These are phyloP conservation scores for Odontamblyopus lacepedii DNA, from an alignment of 2,797 vertebrate species.

Conservation along the genomic window DNA sequence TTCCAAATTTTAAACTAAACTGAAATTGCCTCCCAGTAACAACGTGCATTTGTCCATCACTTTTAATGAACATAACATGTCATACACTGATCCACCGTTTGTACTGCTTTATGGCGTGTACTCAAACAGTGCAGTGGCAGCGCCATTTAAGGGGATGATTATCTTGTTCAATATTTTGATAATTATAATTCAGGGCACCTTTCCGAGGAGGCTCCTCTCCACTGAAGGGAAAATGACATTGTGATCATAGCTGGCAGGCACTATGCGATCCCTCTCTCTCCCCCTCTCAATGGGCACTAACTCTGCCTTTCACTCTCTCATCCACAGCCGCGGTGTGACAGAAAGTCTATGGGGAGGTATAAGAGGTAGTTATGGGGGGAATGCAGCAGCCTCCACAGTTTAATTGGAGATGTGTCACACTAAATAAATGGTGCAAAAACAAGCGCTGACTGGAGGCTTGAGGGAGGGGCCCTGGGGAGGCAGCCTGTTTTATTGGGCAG, in stretches of 20 bases:
- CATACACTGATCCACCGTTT: constrained; percentile 25
- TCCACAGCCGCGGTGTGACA: constrained; percentile 78
- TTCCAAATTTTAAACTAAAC: neutral
- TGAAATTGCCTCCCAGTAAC: neutral
- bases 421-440: constrained; percentile 87
- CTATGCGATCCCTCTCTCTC: constrained; percentile 46
- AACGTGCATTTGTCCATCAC: neutral
- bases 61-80: neutral
- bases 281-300: constrained; percentile 35
- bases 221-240: constrained; percentile 79
- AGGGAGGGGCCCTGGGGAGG: constrained; percentile 79
- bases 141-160: constrained; percentile 72
- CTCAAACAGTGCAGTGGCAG: constrained; percentile 56
- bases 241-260: constrained; percentile 82
- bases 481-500: constrained; percentile 81
- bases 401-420: constrained; percentile 88
- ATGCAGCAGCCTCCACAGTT: constrained; percentile 84
- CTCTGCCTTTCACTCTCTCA: constrained; percentile 70
- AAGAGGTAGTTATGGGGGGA: constrained; percentile 84
- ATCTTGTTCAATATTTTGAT: constrained; percentile 81
- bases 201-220: constrained; percentile 70
- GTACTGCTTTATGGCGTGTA: constrained; percentile 15
- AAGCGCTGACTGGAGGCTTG: constrained; percentile 81
- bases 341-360: constrained; percentile 82
- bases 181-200: constrained; percentile 80